phyloP scores from a whole-genome alignment of 2,113 vertebrate species.

The Mormoops blainvillei region DNA sequence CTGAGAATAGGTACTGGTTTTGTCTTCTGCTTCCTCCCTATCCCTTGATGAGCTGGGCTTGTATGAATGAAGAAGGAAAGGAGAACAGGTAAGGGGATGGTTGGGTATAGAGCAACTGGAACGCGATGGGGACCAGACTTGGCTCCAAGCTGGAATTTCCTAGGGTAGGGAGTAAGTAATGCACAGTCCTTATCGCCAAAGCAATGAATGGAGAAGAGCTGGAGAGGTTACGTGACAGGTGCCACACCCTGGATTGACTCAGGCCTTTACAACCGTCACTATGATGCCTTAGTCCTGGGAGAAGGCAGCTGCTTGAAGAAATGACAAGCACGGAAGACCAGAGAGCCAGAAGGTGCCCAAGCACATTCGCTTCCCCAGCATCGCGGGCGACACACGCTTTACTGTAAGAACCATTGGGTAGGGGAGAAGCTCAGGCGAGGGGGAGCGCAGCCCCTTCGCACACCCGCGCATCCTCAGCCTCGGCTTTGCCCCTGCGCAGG shows the following conservation, averaged over 20 bases:
- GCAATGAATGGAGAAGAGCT: background rate
- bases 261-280: background rate
- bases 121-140: background rate
- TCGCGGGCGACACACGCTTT: background rate
- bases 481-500: background rate
- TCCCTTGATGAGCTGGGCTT: background rate
- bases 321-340: background rate
- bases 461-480: background rate
- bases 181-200: background rate
- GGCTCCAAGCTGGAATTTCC: background rate
- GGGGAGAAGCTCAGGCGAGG: background rate
- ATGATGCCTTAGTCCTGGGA: background rate
- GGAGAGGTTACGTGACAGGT: background rate
- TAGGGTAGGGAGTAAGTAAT: background rate
- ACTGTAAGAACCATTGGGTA: background rate
- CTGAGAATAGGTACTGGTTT: background rate
- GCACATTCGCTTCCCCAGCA: background rate
- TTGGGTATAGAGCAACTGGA: background rate
- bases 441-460: background rate
- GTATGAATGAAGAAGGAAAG: background rate
- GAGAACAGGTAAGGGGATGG: background rate
- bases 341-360: background rate
- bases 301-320: background rate
- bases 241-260: constrained; percentile 61
- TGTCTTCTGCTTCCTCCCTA: background rate